Evolutionary conservation across 2,797 vertebrate species (phyloP).

Genomic region (Molossus alvarezi): DNA sequence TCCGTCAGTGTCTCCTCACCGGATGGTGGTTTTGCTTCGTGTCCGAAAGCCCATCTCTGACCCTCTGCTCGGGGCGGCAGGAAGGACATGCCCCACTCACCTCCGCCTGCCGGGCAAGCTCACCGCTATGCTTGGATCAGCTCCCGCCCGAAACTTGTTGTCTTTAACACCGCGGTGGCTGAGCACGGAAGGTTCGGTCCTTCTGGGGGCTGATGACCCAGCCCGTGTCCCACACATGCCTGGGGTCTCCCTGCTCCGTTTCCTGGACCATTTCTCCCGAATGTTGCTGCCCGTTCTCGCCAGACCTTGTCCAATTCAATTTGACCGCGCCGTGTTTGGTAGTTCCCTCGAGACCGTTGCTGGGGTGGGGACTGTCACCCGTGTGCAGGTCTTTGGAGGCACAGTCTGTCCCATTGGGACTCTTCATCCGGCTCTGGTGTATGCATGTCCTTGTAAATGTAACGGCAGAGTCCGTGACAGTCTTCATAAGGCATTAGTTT

Average conservation of each 20-base stretch:
- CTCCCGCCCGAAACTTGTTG: background rate
- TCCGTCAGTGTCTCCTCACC: background rate
- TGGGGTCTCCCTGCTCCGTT: background rate
- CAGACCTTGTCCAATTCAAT: background rate
- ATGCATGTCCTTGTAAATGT: background rate
- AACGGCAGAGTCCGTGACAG: background rate
- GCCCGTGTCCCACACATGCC: background rate
- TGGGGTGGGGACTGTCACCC: background rate
- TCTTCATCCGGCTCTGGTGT: background rate
- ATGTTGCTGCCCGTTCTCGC: background rate
- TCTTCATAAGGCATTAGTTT: background rate
- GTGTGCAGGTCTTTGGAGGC: background rate
- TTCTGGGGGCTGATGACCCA: background rate
- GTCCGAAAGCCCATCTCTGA: background rate
- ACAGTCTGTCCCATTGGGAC: background rate
- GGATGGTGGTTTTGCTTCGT: background rate
- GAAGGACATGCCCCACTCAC: background rate
- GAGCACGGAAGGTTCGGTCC: background rate
- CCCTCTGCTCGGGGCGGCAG: background rate
- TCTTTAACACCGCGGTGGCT: no score
- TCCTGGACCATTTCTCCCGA: background rate
- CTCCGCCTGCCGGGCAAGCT: background rate
- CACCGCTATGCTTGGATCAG: background rate
- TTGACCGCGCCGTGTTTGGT: background rate
- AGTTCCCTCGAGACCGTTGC: background rate